Conservation (phyloP, 2,888 invertebrate species). For the Branchellion lobata region DNA sequence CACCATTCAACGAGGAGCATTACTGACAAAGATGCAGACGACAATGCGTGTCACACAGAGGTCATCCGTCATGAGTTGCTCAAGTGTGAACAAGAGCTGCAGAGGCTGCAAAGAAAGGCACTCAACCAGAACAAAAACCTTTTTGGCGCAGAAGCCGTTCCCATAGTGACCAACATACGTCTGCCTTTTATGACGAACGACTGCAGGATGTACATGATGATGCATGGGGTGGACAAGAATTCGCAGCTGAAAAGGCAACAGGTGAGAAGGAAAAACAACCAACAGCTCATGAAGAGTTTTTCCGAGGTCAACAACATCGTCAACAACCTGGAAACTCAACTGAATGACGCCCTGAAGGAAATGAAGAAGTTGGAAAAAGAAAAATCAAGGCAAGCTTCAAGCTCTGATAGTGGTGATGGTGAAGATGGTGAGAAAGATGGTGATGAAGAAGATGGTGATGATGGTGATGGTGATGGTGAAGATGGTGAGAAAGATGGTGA, state of each 20-base stretch:
- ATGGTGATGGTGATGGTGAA: no score
- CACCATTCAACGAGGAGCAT: no score
- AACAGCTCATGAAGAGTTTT: neutral
- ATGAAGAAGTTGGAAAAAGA: no score
- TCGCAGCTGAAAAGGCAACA: neutral
- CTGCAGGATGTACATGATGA: neutral
- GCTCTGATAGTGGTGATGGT: no score
- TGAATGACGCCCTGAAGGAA: neutral
- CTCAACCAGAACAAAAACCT: neutral
- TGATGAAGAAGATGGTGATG: no score
- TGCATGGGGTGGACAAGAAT: neutral
- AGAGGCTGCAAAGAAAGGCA: neutral
- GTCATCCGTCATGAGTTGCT: neutral
- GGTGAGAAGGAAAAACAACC: neutral
- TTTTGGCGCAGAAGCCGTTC: neutral
- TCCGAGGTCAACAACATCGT: neutral
- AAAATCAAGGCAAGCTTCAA: no score
- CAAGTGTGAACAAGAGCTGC: neutral
- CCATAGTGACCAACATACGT: slow-evolving; percentile 4
- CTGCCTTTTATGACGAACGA: neutral
- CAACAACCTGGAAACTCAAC: neutral
- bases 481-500: no score
- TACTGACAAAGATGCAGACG: no score
- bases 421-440: no score
- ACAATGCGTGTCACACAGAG: no score